phyloP scores from a whole-genome alignment of 1,140 invertebrate genomes.

The Gonatopus flavifemur region DNA sequence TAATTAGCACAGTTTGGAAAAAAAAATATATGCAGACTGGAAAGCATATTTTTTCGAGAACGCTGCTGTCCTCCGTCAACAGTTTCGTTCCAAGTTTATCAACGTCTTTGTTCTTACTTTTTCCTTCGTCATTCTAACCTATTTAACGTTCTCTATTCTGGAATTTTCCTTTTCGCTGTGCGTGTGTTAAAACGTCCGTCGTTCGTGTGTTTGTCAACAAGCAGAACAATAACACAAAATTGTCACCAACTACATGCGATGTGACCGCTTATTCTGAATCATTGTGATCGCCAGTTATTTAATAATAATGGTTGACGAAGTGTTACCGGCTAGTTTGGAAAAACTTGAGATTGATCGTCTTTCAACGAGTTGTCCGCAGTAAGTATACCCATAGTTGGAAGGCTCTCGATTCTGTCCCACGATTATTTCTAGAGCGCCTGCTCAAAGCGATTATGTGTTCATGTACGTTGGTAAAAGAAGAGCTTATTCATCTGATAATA shows the following conservation, averaged over 20 bases:
- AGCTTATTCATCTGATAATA: too few relatives aligned
- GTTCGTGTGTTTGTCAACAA: too few relatives aligned
- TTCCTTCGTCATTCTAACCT: conserved; percentile 24
- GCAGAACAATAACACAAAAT: too few relatives aligned
- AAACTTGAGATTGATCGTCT: conserved; percentile 52
- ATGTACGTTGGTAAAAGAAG: not conserved
- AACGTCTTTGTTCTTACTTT: conserved; percentile 3
- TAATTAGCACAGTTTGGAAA: not conserved
- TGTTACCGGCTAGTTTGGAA: conserved; percentile 48
- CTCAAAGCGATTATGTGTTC: not conserved
- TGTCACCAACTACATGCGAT: too few relatives aligned
- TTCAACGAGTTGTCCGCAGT: conserved; percentile 34
- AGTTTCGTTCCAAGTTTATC: too few relatives aligned
- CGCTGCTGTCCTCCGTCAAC: too few relatives aligned
- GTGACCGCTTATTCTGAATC: conserved; percentile 27
- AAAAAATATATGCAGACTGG: too few relatives aligned
- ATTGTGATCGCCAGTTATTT: conserved; percentile 6
- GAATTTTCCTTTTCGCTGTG: conserved; percentile 17
- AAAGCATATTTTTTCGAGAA: too few relatives aligned
- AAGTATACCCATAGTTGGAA: conserved; percentile 16
- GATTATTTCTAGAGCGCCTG: conserved; percentile 13
- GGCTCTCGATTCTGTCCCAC: not conserved
- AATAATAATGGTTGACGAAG: conserved; percentile 46
- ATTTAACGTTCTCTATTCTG: conserved; percentile 11
- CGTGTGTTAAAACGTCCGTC: too few relatives aligned